Conservation (phyloP, 2,113 vertebrate species). For the Xenopus borealis region DNA sequence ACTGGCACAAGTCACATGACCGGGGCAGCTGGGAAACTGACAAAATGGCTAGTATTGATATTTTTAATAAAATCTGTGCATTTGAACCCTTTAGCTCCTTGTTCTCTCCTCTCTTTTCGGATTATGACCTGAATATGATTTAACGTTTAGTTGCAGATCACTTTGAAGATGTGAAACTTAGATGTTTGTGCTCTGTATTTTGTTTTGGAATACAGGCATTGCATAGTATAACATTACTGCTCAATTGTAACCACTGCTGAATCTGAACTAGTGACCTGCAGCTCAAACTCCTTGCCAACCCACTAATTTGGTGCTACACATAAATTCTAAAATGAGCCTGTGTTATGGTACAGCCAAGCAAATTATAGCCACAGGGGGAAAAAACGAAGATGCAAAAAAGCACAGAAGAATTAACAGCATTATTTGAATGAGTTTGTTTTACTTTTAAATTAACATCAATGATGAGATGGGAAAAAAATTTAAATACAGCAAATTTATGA, state of each 20-base stretch:
- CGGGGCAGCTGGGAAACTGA: too few species aligned
- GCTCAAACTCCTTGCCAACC: not conserved
- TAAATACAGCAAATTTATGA: too few species aligned
- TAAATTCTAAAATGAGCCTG: constrained; percentile 3
- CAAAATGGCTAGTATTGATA: too few species aligned
- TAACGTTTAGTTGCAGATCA: too few species aligned
- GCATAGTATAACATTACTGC: not conserved
- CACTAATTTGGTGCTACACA: constrained; percentile 1
- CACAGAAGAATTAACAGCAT: not conserved
- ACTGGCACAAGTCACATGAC: too few species aligned
- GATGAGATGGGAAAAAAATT: too few species aligned
- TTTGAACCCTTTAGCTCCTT: too few species aligned
- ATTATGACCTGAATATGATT: too few species aligned
- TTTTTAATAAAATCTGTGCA: too few species aligned
- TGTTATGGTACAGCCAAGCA: not conserved
- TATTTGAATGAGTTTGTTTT: too few species aligned
- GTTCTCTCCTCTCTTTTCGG: too few species aligned
- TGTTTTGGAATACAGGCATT: not conserved
- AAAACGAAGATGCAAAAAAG: not conserved
- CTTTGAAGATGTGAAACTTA: not conserved
- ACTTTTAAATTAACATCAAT: too few species aligned
- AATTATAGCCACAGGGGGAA: not conserved
- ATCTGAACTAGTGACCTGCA: not conserved
- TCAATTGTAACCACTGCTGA: not conserved
- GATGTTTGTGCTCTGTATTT: not conserved